These are phyloP conservation scores for Gnathonemus longibarbis DNA, from an alignment of 2,113 vertebrate species.

Conservation along the genomic window DNA sequence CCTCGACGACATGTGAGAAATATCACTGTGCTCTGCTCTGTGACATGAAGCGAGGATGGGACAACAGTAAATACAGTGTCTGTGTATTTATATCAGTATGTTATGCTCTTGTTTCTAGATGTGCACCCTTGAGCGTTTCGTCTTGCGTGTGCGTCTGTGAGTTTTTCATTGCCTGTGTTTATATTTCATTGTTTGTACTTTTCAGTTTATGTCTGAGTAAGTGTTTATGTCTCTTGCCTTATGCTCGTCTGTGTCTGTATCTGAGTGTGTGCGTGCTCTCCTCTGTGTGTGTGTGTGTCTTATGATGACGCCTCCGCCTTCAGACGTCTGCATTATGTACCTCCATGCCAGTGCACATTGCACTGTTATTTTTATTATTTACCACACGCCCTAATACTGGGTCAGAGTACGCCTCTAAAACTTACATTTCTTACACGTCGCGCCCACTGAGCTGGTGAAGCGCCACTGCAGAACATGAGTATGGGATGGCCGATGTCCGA, in stretches of 20 bases:
- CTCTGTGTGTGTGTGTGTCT: neutral
- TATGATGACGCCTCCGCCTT: neutral
- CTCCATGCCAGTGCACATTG: neutral
- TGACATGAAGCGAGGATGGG: neutral
- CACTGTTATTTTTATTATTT: neutral
- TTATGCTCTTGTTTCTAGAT: neutral
- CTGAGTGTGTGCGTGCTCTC: neutral
- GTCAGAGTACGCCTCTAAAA: neutral
- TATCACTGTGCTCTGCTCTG: neutral
- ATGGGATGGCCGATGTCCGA: neutral
- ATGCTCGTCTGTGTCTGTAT: neutral
- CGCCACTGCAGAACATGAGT: neutral
- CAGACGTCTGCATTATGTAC: neutral
- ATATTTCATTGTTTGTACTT: constrained; percentile 4
- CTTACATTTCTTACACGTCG: neutral
- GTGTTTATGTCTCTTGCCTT: neutral
- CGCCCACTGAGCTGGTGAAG: neutral
- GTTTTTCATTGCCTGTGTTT: constrained; percentile 8
- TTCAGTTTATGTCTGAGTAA: neutral
- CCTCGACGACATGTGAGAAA: neutral
- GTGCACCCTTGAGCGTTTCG: neutral
- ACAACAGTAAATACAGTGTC: neutral
- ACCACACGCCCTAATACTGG: neutral
- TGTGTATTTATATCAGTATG: neutral
- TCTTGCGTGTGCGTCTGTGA: neutral